A percentile compares a stretch with the other conserved stretches of the same genome.
These are phyloP conservation scores for Steinernema khuongi DNA, from an alignment of 1,140 invertebrate genomes.

Conservation along the genomic window DNA sequence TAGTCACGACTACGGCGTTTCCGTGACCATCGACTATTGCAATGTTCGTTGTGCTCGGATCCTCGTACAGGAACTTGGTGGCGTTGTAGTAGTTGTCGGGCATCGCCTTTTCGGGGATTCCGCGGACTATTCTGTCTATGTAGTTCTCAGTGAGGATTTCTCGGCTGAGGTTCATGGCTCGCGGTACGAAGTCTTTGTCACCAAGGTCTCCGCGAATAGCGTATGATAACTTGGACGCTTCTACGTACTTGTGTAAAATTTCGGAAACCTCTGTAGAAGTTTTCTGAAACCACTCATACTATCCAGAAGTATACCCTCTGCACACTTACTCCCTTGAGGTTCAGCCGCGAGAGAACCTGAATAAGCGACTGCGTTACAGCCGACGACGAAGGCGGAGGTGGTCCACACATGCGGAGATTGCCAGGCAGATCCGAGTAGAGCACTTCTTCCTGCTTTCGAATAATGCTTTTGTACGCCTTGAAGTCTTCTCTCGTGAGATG, in stretches of 20 bases:
- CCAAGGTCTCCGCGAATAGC: constrained; percentile 74
- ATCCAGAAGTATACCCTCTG: background rate
- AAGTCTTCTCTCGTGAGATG: constrained; percentile 74
- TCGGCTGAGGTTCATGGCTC: constrained; percentile 52
- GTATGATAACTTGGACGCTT: constrained; percentile 84
- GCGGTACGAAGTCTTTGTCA: constrained; percentile 70
- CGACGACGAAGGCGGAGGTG: constrained; percentile 35
- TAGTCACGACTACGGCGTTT: constrained; percentile 83
- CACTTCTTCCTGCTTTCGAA: constrained; percentile 63
- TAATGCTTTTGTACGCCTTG: constrained; percentile 65
- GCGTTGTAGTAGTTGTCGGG: constrained; percentile 26
- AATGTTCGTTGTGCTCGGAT: constrained; percentile 77
- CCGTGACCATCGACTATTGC: constrained; percentile 76
- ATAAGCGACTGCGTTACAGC: constrained; percentile 32
- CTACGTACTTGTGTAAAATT: constrained; percentile 74
- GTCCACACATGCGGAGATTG: constrained; percentile 27
- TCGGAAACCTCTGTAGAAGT: constrained; percentile 42
- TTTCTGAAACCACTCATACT: background rate
- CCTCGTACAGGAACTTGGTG: constrained; percentile 9
- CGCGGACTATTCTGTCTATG: constrained; percentile 15
- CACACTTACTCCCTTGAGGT: background rate
- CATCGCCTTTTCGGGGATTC: constrained; percentile 29
- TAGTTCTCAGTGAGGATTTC: constrained; percentile 18
- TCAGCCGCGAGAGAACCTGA: constrained; percentile 18
- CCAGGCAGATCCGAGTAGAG: constrained; percentile 26